Percentiles rank a stretch among this genome's conserved stretches.
phyloP scores from a whole-genome alignment of 2,113 vertebrate genomes.

The Furnarius figulus region DNA sequence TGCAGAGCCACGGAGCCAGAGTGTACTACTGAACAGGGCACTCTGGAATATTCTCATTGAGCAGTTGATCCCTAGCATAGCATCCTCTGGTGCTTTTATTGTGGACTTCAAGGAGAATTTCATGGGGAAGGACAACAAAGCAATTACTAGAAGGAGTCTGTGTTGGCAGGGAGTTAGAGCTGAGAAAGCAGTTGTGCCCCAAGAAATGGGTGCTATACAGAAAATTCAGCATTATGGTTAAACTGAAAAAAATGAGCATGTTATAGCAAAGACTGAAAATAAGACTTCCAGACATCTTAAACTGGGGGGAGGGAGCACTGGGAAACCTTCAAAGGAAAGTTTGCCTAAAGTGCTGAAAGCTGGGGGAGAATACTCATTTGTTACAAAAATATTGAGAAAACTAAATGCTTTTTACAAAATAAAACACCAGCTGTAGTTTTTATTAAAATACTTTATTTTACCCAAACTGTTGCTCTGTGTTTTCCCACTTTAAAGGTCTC shows the following conservation, averaged over 20 bases:
- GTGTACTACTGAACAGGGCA: not conserved
- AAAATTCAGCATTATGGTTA: not conserved
- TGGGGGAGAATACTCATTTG: not conserved
- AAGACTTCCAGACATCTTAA: not conserved
- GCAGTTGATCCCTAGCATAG: not conserved
- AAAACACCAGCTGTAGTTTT: not conserved
- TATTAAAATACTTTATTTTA: not conserved
- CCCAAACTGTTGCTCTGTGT: not conserved
- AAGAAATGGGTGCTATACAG: not conserved
- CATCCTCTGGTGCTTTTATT: not conserved
- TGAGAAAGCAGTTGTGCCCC: not conserved
- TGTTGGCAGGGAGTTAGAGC: not conserved
- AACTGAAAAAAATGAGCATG: not conserved
- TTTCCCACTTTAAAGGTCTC: not conserved
- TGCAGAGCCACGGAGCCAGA: not conserved
- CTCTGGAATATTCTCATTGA: not conserved
- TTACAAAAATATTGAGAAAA: not conserved
- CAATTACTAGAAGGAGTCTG: not conserved
- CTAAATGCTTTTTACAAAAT: not conserved
- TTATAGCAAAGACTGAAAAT: not conserved
- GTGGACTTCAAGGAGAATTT: not conserved
- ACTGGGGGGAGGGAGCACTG: not conserved
- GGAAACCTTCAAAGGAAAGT: not conserved
- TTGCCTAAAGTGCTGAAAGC: not conserved
- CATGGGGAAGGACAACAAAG: not conserved